A percentile compares a stretch with the other conserved stretches of the same genome.
Conservation (phyloP, 2,113 vertebrate genomes). For the Toxotes jaculatrix region DNA sequence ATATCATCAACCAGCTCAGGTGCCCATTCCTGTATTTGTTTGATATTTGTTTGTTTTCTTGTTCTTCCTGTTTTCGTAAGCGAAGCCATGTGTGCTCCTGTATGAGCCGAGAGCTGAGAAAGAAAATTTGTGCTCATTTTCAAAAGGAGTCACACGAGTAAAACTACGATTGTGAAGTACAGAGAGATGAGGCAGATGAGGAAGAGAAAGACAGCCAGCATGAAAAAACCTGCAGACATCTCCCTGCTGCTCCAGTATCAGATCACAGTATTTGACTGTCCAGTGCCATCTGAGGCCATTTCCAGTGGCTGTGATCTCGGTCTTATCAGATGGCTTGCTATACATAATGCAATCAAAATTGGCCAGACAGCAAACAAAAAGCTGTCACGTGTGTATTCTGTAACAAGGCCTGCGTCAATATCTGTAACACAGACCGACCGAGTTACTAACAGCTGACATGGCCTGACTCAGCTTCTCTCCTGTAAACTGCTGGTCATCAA, state of each 20-base stretch:
- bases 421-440: slow-evolving; percentile 42
- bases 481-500: slow-evolving; percentile 26
- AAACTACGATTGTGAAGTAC: slow-evolving; percentile 6
- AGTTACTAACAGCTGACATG: slow-evolving; percentile 38
- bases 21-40: neutral
- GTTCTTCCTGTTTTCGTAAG: neutral
- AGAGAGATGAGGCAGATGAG: neutral
- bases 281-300: slow-evolving; percentile 52
- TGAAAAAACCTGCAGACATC: slow-evolving; percentile 24
- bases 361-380: slow-evolving; percentile 58
- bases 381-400: slow-evolving; percentile 46
- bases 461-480: slow-evolving; percentile 30
- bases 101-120: slow-evolving; percentile 11
- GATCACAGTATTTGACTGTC: slow-evolving; percentile 48
- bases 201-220: slow-evolving; percentile 7
- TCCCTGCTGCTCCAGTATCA: slow-evolving; percentile 41
- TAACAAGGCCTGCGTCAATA: slow-evolving; percentile 44
- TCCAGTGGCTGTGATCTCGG: slow-evolving; percentile 53
- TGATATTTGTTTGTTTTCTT: slow-evolving; percentile 25
- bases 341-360: slow-evolving; percentile 74
- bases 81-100: neutral
- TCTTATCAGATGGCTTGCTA: slow-evolving; percentile 69
- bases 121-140: slow-evolving; percentile 15
- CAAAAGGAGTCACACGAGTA: neutral
- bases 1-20: neutral